phyloP scores from a whole-genome alignment of 2,888 invertebrate genomes.

The Hypsopygia costalis region DNA sequence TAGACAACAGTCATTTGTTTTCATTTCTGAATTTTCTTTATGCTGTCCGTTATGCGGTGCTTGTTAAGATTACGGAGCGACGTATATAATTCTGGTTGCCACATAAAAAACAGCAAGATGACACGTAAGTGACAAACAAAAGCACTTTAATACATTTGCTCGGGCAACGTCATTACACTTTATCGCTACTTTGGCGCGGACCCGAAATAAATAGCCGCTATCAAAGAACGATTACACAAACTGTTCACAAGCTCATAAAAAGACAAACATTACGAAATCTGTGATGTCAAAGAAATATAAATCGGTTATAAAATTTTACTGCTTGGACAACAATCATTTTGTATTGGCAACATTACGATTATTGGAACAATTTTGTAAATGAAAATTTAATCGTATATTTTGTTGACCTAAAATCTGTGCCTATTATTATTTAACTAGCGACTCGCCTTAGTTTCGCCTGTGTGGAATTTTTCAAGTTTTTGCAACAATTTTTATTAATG shows the following conservation, averaged over 20 bases:
- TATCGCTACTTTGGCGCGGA: conserved; percentile 52
- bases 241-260: conserved; percentile 69
- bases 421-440: too few relatives aligned
- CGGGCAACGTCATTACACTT: conserved; percentile 52
- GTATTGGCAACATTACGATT: conserved; percentile 30
- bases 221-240: conserved; percentile 68
- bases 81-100: not conserved
- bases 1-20: conserved; percentile 27
- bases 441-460: too few relatives aligned
- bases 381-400: not conserved
- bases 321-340: conserved; percentile 41
- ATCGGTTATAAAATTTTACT: conserved; percentile 55
- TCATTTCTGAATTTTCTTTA: conserved; percentile 18
- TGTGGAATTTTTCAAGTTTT: too few relatives aligned
- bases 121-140: conserved; percentile 32
- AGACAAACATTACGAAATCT: conserved; percentile 62
- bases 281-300: conserved; percentile 66
- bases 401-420: not conserved
- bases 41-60: not conserved
- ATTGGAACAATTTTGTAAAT: not conserved
- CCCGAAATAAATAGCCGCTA: conserved; percentile 64
- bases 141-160: conserved; percentile 47
- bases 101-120: conserved; percentile 8
- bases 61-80: conserved; percentile 1
- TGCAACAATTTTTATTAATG: too few relatives aligned